phyloP scores from a whole-genome alignment of 23 tunicate genomes.

The Clavelina lepadiformis region DNA sequence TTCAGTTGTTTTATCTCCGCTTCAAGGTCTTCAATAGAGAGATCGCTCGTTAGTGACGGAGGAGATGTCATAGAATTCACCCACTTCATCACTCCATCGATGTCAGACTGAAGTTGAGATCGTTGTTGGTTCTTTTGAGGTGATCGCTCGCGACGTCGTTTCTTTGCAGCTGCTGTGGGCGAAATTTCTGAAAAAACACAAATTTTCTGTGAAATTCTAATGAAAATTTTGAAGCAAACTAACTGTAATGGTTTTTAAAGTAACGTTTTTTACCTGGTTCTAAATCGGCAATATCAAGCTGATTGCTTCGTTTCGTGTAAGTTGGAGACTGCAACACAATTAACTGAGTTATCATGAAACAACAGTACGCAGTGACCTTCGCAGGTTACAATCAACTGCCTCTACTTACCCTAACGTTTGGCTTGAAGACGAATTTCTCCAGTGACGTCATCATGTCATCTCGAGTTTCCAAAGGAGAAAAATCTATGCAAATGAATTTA shows the following conservation, averaged over 20 bases:
- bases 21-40: constrained; percentile 18
- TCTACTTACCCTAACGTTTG: too few species aligned
- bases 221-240: too few species aligned
- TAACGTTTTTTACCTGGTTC: too few species aligned
- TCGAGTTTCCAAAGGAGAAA: background rate
- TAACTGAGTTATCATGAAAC: too few species aligned
- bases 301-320: too few species aligned
- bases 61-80: constrained; percentile 16
- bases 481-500: background rate
- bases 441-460: background rate
- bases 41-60: constrained; percentile 3
- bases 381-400: too few species aligned
- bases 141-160: constrained; percentile 9
- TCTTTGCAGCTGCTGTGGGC: constrained; percentile 1
- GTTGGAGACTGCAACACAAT: too few species aligned
- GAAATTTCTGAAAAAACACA: background rate
- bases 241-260: too few species aligned
- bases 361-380: too few species aligned
- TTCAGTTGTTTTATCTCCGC: constrained; percentile 23
- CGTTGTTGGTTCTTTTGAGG: constrained; percentile 10
- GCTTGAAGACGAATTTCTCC: background rate
- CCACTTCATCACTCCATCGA: constrained; percentile 44
- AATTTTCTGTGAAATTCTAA: too few species aligned
- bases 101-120: constrained; percentile 30
- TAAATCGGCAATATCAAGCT: too few species aligned